Evolutionary conservation across 1,140 invertebrate genomes (phyloP).

Genomic region (Saccostrea echinata): DNA sequence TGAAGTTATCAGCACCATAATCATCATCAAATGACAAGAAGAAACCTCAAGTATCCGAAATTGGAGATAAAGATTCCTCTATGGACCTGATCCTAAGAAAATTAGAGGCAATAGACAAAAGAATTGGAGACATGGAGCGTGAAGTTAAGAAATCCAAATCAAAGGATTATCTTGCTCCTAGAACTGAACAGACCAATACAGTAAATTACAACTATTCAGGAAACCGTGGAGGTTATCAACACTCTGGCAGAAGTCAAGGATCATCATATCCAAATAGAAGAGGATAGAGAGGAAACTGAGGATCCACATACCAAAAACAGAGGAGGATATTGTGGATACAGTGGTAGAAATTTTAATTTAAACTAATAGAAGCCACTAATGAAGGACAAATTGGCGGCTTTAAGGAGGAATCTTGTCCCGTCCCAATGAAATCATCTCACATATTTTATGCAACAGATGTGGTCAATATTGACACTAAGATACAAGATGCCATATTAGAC

Average conservation of each 20-base stretch:
- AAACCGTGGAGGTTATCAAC: too few relatives aligned
- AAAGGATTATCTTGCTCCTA: too few relatives aligned
- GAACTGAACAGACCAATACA: too few relatives aligned
- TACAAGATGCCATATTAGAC: slow-evolving; percentile 10
- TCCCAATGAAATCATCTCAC: background rate
- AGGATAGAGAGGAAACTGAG: background rate
- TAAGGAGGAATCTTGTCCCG: background rate
- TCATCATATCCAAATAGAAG: background rate
- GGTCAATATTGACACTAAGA: slow-evolving; percentile 38
- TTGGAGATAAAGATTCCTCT: background rate
- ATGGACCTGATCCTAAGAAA: background rate
- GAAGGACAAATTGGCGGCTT: slow-evolving; percentile 22
- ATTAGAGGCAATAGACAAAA: background rate
- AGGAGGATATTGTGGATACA: background rate
- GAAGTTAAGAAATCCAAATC: too few relatives aligned
- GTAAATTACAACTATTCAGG: too few relatives aligned
- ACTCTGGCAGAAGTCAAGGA: background rate
- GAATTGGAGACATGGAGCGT: too few relatives aligned
- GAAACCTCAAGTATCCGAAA: background rate
- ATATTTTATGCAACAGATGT: background rate
- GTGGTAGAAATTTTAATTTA: background rate
- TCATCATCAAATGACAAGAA: background rate
- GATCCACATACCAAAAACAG: background rate
- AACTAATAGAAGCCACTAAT: slow-evolving; percentile 37
- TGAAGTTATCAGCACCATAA: background rate